Evolutionary conservation across 2,888 invertebrate species (phyloP), one percentile per base, ranked within the genome.

Genomic region (Chesias legatella): DNA sequence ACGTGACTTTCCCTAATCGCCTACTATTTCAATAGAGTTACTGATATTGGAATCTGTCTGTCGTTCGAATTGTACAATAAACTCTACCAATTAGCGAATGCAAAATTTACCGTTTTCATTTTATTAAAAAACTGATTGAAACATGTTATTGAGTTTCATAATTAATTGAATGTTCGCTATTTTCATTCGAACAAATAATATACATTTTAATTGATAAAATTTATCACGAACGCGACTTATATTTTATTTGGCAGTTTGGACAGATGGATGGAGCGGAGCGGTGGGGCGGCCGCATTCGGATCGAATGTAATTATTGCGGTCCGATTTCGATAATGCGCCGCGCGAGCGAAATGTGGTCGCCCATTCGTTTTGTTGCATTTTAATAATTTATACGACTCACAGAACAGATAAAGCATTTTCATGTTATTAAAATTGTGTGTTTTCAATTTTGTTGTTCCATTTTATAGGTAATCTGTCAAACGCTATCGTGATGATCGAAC

Each of bases 231-330:
- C 11, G 54, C 51, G 62, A 56, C 65, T 61, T 71, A 71, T 77
- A 60, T 61, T 64, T 77, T 81, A 81, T 80, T 76, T 76, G 70
- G 72, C 66, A 69, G 67, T 68, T 70, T 64, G 76, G 68, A 79
- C 77, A 74, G 77, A 77, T 71, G 77, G 77, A 81, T 72, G 70
- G 70, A 75, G 72, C 62, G 70, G 70, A 75, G 72, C 62, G 77
- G 81, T 72, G 70, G 70, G 74, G 72, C 62, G 72, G 75, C 67
- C 70, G 78, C 76, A 67, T 79, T 79, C 80, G 70, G 71, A 69
- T 71, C 75, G 78, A 79, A 81, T 85, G 85, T 86, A 85, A 86
- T 86, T 84, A 84, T 75, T 80, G 84, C 75, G 81, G 84, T 79
- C 71, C 78, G 83, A 78, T 83, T 83, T 75, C 82, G 84, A 85